Percentiles rank a stretch among this genome's conserved stretches.
phyloP scores from a whole-genome alignment of 2,888 invertebrate species.

The Monochamus alternatus region DNA sequence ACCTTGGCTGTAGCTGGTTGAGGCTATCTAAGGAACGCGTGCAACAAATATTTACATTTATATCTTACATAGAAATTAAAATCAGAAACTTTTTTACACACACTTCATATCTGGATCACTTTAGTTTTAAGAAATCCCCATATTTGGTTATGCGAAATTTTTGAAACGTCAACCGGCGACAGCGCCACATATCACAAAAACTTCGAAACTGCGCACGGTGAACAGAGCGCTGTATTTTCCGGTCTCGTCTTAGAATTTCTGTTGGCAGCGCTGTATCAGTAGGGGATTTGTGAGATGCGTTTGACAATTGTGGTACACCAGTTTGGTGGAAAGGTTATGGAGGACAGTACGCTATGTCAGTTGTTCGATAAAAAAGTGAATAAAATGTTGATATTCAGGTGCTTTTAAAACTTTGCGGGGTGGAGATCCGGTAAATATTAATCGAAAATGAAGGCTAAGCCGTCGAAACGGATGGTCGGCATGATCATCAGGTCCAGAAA shows the following conservation, averaged over 20 bases:
- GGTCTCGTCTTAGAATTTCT: background rate
- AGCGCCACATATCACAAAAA: conserved; percentile 37
- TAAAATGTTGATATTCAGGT: conserved; percentile 55
- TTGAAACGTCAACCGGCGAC: conserved; percentile 66
- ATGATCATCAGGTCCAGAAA: conserved; percentile 91
- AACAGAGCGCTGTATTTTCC: conserved; percentile 6
- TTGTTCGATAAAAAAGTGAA: conserved; percentile 46
- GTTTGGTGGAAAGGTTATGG: conserved; percentile 52
- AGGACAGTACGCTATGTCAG: conserved; percentile 40
- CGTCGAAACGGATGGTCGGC: conserved; percentile 88
- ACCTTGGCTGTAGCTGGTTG: conserved; percentile 50
- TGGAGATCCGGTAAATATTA: conserved; percentile 45
- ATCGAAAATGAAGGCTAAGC: conserved; percentile 79
- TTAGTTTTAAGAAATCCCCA: conserved; percentile 66
- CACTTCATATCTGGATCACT: conserved; percentile 66
- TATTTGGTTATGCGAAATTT: conserved; percentile 71
- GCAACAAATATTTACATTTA: conserved; percentile 57
- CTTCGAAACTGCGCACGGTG: conserved; percentile 18
- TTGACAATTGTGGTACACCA: conserved; percentile 13
- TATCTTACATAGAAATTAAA: conserved; percentile 52
- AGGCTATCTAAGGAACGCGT: conserved; percentile 44
- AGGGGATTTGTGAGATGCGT: conserved; percentile 13
- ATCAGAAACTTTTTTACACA: conserved; percentile 55
- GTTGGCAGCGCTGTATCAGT: background rate
- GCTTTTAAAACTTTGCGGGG: conserved; percentile 49